Conservation (phyloP, 2,888 invertebrate species). For the Apodemia mormo region DNA sequence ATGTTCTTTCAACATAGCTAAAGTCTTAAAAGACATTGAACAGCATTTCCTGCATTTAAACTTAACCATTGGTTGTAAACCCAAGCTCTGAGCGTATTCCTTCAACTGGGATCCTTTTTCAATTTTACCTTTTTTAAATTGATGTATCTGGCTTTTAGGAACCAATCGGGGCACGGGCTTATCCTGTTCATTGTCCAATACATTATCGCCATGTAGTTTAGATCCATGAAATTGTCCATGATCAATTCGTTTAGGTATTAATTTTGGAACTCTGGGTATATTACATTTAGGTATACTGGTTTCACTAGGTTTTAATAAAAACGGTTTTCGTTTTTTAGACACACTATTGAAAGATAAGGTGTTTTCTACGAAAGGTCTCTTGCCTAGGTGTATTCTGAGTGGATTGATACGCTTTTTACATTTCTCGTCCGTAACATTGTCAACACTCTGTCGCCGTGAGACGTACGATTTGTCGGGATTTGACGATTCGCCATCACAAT, state of each 20-base stretch:
- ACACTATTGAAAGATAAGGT: constrained; percentile 60
- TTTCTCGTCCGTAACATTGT: constrained; percentile 58
- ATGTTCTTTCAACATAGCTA: constrained; percentile 86
- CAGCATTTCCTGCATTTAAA: constrained; percentile 89
- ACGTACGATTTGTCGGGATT: constrained; percentile 44
- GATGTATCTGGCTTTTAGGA: constrained; percentile 71
- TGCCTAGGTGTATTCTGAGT: constrained; percentile 71
- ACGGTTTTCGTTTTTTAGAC: constrained; percentile 62
- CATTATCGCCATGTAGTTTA: constrained; percentile 52
- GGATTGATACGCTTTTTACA: constrained; percentile 71
- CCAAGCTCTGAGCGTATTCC: constrained; percentile 88
- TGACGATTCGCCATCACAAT: constrained; percentile 46
- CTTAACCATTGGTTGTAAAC: constrained; percentile 86
- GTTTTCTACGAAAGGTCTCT: constrained; percentile 75
- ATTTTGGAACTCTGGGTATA: constrained; percentile 62
- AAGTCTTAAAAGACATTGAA: constrained; percentile 84
- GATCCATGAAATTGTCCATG: constrained; percentile 64
- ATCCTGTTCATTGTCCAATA: constrained; percentile 61
- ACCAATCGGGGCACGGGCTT: constrained; percentile 75
- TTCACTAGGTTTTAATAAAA: constrained; percentile 59
- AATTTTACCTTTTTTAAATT: constrained; percentile 71
- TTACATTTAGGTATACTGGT: constrained; percentile 47
- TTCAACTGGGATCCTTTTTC: constrained; percentile 69
- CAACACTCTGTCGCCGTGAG: constrained; percentile 51
- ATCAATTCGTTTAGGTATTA: constrained; percentile 64